Evolutionary conservation across 2,113 vertebrate genomes (phyloP).

Genomic region (Micromys minutus): DNA sequence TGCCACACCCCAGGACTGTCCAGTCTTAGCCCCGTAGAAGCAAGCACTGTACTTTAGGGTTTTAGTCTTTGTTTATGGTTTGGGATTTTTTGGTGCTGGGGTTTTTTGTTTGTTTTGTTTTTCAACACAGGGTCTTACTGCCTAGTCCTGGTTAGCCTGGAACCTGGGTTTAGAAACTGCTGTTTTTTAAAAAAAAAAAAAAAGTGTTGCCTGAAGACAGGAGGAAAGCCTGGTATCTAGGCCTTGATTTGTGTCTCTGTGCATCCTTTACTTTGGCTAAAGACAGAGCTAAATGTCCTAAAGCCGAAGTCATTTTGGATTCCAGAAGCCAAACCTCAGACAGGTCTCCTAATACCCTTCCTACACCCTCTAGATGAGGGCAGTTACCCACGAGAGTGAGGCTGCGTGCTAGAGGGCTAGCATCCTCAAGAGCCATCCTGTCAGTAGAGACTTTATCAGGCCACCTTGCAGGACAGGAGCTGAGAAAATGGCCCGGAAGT

Average conservation of each 20-base stretch:
- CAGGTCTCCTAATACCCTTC: not conserved
- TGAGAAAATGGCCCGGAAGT: too few species aligned
- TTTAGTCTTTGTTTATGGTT: not conserved
- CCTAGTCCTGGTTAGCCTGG: not conserved
- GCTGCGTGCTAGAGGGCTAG: not conserved
- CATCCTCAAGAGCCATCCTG: too few species aligned
- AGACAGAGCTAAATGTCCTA: not conserved
- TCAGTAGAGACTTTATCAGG: not conserved
- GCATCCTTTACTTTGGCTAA: not conserved
- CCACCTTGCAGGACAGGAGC: not conserved
- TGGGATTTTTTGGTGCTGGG: not conserved
- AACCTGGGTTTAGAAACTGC: not conserved
- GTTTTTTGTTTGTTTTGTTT: not conserved
- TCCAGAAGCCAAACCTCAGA: not conserved
- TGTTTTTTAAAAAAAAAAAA: not conserved
- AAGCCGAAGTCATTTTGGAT: not conserved
- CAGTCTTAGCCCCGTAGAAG: not conserved
- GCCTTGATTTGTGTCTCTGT: not conserved
- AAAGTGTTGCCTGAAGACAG: not conserved
- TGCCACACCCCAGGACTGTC: not conserved
- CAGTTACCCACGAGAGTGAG: not conserved
- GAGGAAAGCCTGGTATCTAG: not conserved
- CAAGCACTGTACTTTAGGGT: not conserved
- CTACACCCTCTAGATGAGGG: not conserved
- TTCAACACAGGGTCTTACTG: not conserved